Base-by-base conservation (phyloP, 1,140 invertebrate genomes). In the Marisa cornuarietis region DNA sequence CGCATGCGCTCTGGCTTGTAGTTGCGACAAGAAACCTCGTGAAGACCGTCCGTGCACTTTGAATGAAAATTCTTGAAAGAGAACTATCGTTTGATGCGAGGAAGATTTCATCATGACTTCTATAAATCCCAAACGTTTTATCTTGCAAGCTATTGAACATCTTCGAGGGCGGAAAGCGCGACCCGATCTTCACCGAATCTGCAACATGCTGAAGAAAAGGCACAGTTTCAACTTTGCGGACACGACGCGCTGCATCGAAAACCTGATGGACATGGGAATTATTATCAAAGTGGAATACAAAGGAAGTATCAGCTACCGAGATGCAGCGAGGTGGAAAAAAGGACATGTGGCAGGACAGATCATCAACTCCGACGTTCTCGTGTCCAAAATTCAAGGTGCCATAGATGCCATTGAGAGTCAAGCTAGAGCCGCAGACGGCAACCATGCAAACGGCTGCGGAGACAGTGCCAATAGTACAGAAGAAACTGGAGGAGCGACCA, bases 271-370 rank as follows among this genome's bases (percentile, higher is more conserved):
- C 85, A 93, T 93, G 66, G 94, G 94, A 88, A 93, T 94, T 81
- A 94, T 96, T 20, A 93, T 95, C 77, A 95, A 95, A 92, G 95
- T 96, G 10, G 95, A 96, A 85, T 96, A 96, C 90, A 96, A 96
- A 91, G 95, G 95, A 82, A 95, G 93, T 90, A 95, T 94, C 71
- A 95, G 95, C 90, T 96, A 96, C 85, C 92, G 95, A 83, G 96
- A 96, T 91, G 95, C 95, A 14, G 93, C 89, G 16, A 92, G 91
- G 85, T 92, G 89, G 85, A 87, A 85, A 81, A 87, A 85, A 81
- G 86, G 83, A 68, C 81, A 83, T 54, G 63, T 87, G 51, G 83
- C 83, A 16, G 84, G 84, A 31, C 81, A 85, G n/a, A 86, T 89
- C 3, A 83, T 87, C 14, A 91, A 90, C 82, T 88, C 89, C 31